Evolutionary conservation across 2,113 vertebrate species (phyloP).

Genomic region (Planiliza haematocheilus): DNA sequence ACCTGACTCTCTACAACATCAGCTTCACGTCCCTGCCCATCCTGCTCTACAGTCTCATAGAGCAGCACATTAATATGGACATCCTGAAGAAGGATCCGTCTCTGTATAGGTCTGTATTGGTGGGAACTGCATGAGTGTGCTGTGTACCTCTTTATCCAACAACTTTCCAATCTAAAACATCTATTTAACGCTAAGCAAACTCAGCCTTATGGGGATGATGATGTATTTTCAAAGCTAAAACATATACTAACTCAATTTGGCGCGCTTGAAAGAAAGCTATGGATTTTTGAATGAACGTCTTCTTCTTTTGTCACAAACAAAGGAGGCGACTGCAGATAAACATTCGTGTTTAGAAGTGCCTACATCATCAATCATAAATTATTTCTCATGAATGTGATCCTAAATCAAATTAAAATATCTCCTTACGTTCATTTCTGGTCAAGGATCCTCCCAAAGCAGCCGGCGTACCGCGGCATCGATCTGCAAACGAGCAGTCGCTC

Average conservation of each 20-base stretch:
- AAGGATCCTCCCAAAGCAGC: background rate
- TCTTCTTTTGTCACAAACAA: background rate
- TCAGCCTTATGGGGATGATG: background rate
- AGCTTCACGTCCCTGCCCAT: slow-evolving; percentile 99
- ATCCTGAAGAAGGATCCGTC: slow-evolving; percentile 92
- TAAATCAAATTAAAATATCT: slow-evolving; percentile 37
- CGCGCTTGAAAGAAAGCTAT: background rate
- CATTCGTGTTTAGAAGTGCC: too few relatives aligned
- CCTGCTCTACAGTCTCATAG: slow-evolving; percentile 94
- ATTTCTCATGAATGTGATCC: background rate
- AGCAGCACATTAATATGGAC: slow-evolving; percentile 94
- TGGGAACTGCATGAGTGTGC: too few relatives aligned
- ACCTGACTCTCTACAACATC: slow-evolving; percentile 99
- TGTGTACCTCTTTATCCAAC: too few relatives aligned
- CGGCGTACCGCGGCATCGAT: slow-evolving; percentile 9
- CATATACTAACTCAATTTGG: background rate
- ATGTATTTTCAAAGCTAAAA: background rate
- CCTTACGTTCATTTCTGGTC: slow-evolving; percentile 11
- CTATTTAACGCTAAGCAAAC: background rate
- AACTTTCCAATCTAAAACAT: too few relatives aligned
- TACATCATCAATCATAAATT: background rate
- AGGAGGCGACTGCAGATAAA: too few relatives aligned
- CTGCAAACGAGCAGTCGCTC: background rate
- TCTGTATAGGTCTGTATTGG: slow-evolving; percentile 88
- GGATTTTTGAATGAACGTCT: too few relatives aligned